Evolutionary conservation across 2,113 vertebrate species (phyloP), one percentile per base, ranked within the genome.

Genomic region (Nannobrachium achirus): DNA sequence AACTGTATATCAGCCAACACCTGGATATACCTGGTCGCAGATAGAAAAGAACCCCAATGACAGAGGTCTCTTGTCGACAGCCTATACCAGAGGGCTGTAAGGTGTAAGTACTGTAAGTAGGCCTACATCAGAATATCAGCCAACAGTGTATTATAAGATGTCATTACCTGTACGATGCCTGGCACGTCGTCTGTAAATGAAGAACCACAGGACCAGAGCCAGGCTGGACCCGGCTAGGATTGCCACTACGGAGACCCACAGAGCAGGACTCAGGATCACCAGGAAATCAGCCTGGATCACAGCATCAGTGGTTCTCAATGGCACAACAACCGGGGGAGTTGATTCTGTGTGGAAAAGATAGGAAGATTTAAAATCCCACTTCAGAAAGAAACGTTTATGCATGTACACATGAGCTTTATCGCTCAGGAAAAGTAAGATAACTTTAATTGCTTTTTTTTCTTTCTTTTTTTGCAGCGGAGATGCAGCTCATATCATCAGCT

Each of bases 241-340:
- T 70, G 88, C 51, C 6, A 46, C 67, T 68, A 92, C 76, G 42
- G 66, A 78, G 39, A 82, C 66, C 88, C 87, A 92, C 70, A 91
- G 62, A 10, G 38, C 7, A 0, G 74, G 79, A 59, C 58, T 74
- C 61, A 87, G 67, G 8, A 45, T 0, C 25, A 6, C 5, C 39
- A 33, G 0, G 0, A 68, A 0, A 25, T 13, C 1, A 0, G 38
- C 8, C 1, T 11, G 49, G 15, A 19, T 10, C 7, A 61, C 2
- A 1, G 57, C 45, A 13, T 10, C 3, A 1, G 8, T 72, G 3
- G 42, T n/a, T 25, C 9, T 75, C 42, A 52, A 20, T 14, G 48
- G 40, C 39, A 71, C 49, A 33, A 41, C 14, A 0, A 18, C 10
- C 7, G 14, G 14, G 13, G 20, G 38, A 1, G 33, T 10, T 0